Conservation (phyloP, 53 echinoderm and acorn worm genomes). For the Mesocentrotus franciscanus region DNA sequence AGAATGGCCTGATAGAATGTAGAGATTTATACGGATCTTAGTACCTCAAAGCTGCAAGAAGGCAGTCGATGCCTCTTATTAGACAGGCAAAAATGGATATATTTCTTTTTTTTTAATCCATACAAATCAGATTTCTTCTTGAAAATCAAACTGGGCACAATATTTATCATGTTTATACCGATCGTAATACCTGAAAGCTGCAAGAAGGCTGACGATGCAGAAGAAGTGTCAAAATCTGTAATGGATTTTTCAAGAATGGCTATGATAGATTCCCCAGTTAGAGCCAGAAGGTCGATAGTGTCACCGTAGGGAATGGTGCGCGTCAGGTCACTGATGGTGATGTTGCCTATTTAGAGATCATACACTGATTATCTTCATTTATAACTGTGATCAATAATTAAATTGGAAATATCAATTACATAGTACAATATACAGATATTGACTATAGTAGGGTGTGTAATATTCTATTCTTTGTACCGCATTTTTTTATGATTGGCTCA, state of each 20-base stretch:
- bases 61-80: neutral
- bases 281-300: conserved; percentile 77
- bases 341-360: conserved; percentile 67
- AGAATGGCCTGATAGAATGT: neutral
- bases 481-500: no score
- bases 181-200: conserved; percentile 75
- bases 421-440: no score
- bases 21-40: no score
- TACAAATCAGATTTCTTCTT: neutral
- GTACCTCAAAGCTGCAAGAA: conserved; percentile 80
- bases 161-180: neutral
- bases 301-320: conserved; percentile 81
- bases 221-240: conserved; percentile 42
- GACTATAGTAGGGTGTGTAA: no score
- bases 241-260: conserved; percentile 75
- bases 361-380: neutral
- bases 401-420: no score
- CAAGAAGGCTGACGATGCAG: conserved; percentile 60
- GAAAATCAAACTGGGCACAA: neutral
- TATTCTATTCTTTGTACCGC: no score
- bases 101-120: neutral
- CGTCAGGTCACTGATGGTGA: conserved; percentile 71
- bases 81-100: no score
- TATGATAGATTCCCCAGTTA: conserved; percentile 70
- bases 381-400: neutral